These are phyloP conservation scores for Plemyria rubiginata DNA, from an alignment of 2,888 invertebrate species.

Conservation along the genomic window DNA sequence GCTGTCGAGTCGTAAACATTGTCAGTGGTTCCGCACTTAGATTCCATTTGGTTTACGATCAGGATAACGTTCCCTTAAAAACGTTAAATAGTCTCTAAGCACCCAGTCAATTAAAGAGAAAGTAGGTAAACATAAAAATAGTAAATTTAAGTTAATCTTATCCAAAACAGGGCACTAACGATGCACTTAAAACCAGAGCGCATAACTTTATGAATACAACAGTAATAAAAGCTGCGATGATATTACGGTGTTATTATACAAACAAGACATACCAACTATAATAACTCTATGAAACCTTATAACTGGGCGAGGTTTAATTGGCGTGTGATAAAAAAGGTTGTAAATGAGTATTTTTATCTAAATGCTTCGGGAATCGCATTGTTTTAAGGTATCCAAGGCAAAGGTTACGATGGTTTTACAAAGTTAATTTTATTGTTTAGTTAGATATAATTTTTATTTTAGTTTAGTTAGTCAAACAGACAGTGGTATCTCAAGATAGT, in stretches of 20 bases:
- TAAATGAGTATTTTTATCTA: slow-evolving; percentile 20
- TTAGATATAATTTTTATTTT: too few relatives aligned
- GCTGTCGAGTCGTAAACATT: slow-evolving; percentile 33
- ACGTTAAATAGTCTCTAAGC: slow-evolving; percentile 63
- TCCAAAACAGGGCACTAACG: slow-evolving; percentile 57
- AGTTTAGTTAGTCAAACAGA: too few relatives aligned
- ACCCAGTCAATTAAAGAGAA: slow-evolving; percentile 70
- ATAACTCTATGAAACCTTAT: slow-evolving; percentile 39
- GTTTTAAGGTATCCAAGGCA: slow-evolving; percentile 11
- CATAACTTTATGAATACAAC: slow-evolving; percentile 59
- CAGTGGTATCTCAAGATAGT: too few relatives aligned
- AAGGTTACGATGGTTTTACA: background rate
- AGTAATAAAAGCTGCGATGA: slow-evolving; percentile 58
- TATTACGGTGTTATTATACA: slow-evolving; percentile 58
- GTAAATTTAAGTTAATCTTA: slow-evolving; percentile 66
- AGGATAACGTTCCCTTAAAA: slow-evolving; percentile 58
- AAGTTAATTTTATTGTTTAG: background rate
- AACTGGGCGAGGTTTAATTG: slow-evolving; percentile 40
- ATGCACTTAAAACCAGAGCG: slow-evolving; percentile 57
- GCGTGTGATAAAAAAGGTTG: slow-evolving; percentile 36
- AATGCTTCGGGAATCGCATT: slow-evolving; percentile 20
- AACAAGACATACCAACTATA: slow-evolving; percentile 51
- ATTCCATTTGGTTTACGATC: slow-evolving; percentile 61
- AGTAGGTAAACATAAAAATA: slow-evolving; percentile 55
- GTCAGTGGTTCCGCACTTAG: slow-evolving; percentile 44